Percentiles rank a stretch among this genome's conserved stretches.
Evolutionary conservation across 2,888 invertebrate genomes (phyloP).

Genomic region (Linnaemya vulpina): DNA sequence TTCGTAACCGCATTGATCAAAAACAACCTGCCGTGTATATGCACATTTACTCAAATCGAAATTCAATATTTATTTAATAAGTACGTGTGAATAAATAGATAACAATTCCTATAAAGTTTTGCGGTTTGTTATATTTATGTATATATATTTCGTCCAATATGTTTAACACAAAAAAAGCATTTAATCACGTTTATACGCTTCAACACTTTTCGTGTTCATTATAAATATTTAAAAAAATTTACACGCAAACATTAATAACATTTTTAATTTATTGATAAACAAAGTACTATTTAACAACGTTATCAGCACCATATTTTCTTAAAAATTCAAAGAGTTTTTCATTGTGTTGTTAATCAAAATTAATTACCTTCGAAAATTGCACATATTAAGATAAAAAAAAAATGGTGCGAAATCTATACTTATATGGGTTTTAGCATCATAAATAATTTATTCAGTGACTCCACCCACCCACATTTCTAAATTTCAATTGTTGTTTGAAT

Average conservation of each 20-base stretch:
- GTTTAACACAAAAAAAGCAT: conserved; percentile 36
- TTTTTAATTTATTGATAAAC: conserved; percentile 4
- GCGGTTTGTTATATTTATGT: conserved; percentile 20
- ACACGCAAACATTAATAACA: neutral
- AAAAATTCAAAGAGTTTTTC: neutral
- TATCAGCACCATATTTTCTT: conserved; percentile 2
- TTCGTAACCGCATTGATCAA: neutral
- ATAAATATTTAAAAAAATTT: conserved; percentile 5
- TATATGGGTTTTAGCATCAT: conserved; percentile 11
- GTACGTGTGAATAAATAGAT: neutral
- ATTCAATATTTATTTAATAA: neutral
- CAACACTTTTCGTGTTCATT: neutral
- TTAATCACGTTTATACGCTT: conserved; percentile 59
- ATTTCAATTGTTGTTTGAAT: conserved; percentile 24
- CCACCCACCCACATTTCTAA: conserved; percentile 61
- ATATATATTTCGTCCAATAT: conserved; percentile 1
- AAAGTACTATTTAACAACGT: conserved; percentile 2
- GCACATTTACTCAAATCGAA: conserved; percentile 4
- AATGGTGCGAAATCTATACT: conserved; percentile 35
- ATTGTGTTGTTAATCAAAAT: conserved; percentile 26
- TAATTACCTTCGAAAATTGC: conserved; percentile 40
- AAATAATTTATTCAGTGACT: conserved; percentile 48
- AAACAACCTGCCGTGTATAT: neutral
- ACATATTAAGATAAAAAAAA: neutral
- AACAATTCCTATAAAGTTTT: conserved; percentile 19